Conservation (phyloP, 2,113 vertebrate genomes). For the Balaeniceps rex region DNA sequence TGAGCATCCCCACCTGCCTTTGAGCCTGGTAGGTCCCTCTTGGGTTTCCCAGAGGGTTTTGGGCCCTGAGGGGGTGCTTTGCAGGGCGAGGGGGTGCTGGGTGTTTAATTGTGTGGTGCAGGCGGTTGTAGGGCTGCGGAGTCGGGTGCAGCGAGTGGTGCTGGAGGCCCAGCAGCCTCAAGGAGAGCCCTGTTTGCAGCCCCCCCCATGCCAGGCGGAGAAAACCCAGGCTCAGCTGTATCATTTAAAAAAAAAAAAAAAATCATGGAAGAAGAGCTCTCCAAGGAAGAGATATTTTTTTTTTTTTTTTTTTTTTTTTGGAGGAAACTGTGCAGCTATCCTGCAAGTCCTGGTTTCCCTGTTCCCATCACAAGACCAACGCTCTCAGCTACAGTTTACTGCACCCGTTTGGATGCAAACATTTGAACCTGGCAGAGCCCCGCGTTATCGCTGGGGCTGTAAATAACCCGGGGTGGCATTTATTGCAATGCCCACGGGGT, state of each 20-base stretch:
- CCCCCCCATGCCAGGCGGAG: rapidly evolving
- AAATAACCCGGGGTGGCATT: neutral
- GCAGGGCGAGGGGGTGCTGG: neutral
- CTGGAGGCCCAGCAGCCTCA: rapidly evolving
- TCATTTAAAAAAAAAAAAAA: neutral
- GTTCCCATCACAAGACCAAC: neutral
- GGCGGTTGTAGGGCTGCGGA: neutral
- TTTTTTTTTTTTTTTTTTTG: neutral
- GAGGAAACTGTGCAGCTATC: neutral
- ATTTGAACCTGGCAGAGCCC: neutral
- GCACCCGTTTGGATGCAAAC: neutral
- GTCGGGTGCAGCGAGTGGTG: rapidly evolving
- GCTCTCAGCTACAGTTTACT: neutral
- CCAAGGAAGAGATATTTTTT: neutral
- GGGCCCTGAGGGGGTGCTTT: neutral
- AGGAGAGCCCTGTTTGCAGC: neutral
- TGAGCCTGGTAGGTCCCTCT: neutral
- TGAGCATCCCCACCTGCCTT: neutral
- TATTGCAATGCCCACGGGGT: neutral
- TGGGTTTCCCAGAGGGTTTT: neutral
- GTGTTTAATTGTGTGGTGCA: neutral
- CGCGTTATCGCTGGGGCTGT: neutral
- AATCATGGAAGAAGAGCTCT: neutral
- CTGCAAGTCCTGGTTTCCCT: neutral
- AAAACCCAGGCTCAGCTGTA: neutral